Evolutionary conservation across 2,113 vertebrate genomes (phyloP).

Genomic region (Pterocles burchelli): DNA sequence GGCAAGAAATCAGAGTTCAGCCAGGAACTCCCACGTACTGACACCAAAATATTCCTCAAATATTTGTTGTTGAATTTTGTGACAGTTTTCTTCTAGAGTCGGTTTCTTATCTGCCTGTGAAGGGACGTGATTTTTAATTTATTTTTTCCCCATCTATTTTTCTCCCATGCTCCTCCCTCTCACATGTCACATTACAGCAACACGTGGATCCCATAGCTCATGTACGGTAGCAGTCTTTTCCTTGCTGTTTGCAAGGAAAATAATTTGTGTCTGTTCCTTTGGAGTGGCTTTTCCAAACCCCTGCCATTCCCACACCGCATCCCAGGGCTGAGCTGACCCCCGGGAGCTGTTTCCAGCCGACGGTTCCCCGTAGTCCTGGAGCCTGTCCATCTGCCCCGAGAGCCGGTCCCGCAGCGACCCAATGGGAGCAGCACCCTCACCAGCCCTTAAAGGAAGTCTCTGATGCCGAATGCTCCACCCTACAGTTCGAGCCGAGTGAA

Average conservation of each 20-base stretch:
- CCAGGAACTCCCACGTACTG: background rate
- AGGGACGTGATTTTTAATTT: background rate
- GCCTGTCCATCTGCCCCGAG: too few species aligned
- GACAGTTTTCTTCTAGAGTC: background rate
- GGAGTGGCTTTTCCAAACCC: background rate
- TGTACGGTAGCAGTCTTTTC: background rate
- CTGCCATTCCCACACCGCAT: fast-evolving
- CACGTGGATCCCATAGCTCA: background rate
- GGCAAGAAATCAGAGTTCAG: background rate
- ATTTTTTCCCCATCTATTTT: background rate
- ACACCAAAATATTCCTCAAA: background rate
- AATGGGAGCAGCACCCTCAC: background rate
- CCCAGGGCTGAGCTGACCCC: background rate
- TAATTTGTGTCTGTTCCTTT: background rate
- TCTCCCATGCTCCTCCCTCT: background rate
- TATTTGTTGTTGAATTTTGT: background rate
- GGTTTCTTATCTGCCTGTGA: background rate
- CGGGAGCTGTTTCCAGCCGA: background rate
- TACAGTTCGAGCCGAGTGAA: background rate
- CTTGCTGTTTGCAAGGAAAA: background rate
- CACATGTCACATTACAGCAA: background rate
- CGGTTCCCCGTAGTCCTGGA: background rate
- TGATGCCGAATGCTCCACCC: background rate
- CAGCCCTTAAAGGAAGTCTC: background rate
- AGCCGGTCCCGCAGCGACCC: too few species aligned